phyloP scores from a whole-genome alignment of 2,113 vertebrate genomes.

The Lates calcarifer region DNA sequence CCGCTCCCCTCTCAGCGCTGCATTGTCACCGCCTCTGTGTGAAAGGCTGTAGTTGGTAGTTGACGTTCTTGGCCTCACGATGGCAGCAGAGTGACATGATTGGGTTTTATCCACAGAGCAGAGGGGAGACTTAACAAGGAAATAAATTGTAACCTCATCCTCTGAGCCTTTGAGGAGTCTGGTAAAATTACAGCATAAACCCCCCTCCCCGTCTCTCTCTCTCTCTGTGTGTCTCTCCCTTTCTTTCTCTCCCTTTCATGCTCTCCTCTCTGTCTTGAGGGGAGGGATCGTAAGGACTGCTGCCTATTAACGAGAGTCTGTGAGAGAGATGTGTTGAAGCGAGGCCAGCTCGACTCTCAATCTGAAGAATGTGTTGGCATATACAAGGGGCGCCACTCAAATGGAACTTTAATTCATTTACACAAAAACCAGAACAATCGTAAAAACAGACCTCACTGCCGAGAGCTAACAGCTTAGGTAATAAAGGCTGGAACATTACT shows the following conservation, averaged over 20 bases:
- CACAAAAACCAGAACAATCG: conserved; percentile 79
- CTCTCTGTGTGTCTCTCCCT: conserved; percentile 10
- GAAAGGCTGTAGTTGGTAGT: conserved; percentile 16
- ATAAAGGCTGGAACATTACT: conserved; percentile 70
- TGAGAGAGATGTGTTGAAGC: conserved; percentile 80
- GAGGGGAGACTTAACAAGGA: conserved; percentile 62
- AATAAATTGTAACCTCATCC: conserved; percentile 78
- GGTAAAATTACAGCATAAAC: conserved; percentile 72
- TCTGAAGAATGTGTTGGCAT: conserved; percentile 84
- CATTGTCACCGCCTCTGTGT: not conserved
- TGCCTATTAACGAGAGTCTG: conserved; percentile 77
- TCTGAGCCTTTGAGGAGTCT: conserved; percentile 72
- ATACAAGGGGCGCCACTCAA: conserved; percentile 81
- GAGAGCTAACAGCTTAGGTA: conserved; percentile 70
- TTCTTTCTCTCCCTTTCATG: conserved; percentile 23
- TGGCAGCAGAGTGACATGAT: conserved; percentile 75
- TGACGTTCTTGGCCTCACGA: conserved; percentile 58
- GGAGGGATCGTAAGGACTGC: conserved; percentile 72
- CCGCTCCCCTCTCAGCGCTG: too few relatives aligned
- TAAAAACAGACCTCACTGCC: conserved; percentile 77
- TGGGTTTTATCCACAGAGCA: conserved; percentile 7
- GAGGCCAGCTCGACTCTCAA: conserved; percentile 77
- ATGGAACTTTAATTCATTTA: conserved; percentile 84
- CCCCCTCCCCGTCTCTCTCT: not conserved
- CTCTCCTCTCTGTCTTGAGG: conserved; percentile 58